Conservation (phyloP, 1,140 invertebrate species). For the Sarcophaga peregrina region DNA sequence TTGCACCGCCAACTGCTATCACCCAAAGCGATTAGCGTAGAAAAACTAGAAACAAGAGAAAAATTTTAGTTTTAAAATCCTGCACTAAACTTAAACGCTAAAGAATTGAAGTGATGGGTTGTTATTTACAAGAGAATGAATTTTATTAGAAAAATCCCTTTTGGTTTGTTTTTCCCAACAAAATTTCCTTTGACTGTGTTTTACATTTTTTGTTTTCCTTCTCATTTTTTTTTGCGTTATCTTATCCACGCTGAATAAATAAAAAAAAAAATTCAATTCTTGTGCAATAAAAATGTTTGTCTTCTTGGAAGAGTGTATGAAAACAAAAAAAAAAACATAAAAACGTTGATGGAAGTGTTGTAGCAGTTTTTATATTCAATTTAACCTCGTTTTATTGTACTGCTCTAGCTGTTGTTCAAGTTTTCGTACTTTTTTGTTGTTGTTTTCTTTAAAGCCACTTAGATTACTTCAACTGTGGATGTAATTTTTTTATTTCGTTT, state of each 20-base stretch:
- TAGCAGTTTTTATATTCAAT: neutral
- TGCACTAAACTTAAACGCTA: no score
- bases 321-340: neutral
- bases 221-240: neutral
- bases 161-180: neutral
- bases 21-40: no score
- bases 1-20: no score
- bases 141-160: constrained; percentile 14
- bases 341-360: neutral
- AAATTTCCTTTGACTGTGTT: neutral
- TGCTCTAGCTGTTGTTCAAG: no score
- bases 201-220: neutral
- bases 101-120: neutral
- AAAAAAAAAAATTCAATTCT: neutral
- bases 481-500: no score
- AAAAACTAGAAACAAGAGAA: no score
- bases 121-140: constrained; percentile 16
- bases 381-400: neutral
- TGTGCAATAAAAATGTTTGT: neutral
- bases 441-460: neutral
- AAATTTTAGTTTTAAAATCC: no score
- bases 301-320: neutral
- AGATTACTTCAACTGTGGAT: neutral
- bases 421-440: no score
- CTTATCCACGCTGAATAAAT: neutral